Base-by-base conservation (phyloP, 2,888 invertebrate species). In the Chloroclystis v-ata region DNA sequence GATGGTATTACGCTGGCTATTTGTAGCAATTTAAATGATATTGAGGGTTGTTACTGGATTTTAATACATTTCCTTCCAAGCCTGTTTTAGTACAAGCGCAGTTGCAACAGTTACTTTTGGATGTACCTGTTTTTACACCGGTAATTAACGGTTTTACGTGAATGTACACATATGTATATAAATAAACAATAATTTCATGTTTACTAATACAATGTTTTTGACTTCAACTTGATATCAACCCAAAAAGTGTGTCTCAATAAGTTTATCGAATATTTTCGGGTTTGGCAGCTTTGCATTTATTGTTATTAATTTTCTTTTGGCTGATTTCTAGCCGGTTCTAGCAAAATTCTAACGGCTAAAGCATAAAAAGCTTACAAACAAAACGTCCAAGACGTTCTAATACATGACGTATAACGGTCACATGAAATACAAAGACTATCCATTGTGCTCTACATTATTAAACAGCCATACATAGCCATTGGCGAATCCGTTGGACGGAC, bases 401-500 rank as follows among this genome's bases (percentile, higher is more conserved):
- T 46, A 52, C 43, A 46, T 75, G 75, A 77, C 72, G 59, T 63
- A 64, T 82, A 83, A 85, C 83, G 82, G 82, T 69, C 77, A 65
- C 68, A 72, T 60, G 60, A 57, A 54, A 59, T 65, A 71, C 66
- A 68, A 67, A 70, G 68, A 68, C 65, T 66, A 60, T 59, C 72
- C 61, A 75, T 81, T 78, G 73, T 75, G 49, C 60, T 57, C 59
- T 61, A 71, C 71, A 71, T 54, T 75, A 82, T 82, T 78, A 79
- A 78, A 78, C 74, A 73, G 76, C 72, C 60, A 79, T 77, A 78
- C 70, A 76, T 72, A 67, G 84, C 85, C 76, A 75, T 75, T 72
- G 82, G 83, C 83, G 69, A 80, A 75, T 80, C 72, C 70, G 75
- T 79, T 75, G 59, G 69, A 41, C 42, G 85, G 85, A 85, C 86